These are phyloP conservation scores for Cheilosia soror DNA, from an alignment of 2,888 invertebrate species.

Conservation along the genomic window DNA sequence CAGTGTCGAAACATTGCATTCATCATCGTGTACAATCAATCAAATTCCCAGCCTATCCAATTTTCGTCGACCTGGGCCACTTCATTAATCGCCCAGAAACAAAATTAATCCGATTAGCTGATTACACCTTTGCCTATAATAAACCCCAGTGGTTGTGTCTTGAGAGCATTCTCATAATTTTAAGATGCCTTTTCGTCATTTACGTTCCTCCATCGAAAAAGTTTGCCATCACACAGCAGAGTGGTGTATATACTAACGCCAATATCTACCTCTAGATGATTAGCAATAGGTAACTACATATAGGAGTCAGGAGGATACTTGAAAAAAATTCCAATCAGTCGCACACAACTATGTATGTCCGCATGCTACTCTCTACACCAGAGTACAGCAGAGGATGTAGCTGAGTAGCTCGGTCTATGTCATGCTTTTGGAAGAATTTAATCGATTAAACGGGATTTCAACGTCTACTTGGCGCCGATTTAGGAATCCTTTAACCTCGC, in stretches of 20 bases:
- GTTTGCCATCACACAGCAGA: constrained; percentile 34
- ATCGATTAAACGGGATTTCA: constrained; percentile 77
- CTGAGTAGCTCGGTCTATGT: constrained; percentile 50
- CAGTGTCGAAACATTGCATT: constrained; percentile 36
- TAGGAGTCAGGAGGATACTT: constrained; percentile 27
- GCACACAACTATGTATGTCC: constrained; percentile 11
- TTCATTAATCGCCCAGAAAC: constrained; percentile 27
- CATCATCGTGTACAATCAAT: constrained; percentile 54
- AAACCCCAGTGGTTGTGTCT: constrained; percentile 17
- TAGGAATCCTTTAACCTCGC: constrained; percentile 73
- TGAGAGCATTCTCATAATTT: constrained; percentile 39
- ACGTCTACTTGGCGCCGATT: constrained; percentile 78
- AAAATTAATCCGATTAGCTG: constrained; percentile 39
- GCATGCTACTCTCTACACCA: constrained; percentile 1
- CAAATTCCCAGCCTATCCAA: constrained; percentile 17
- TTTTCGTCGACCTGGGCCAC: constrained; percentile 11
- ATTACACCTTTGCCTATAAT: constrained; percentile 11
- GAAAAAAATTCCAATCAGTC: constrained; percentile 35
- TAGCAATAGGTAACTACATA: constrained; percentile 43
- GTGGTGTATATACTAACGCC: neutral
- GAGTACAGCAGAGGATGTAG: constrained; percentile 16
- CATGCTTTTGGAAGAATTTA: constrained; percentile 65
- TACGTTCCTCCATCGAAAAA: constrained; percentile 1
- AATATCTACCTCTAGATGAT: constrained; percentile 3
- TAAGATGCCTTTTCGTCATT: constrained; percentile 14